A percentile compares a stretch with the other conserved stretches of the same genome.
Evolutionary conservation across 2,888 invertebrate species (phyloP).

Genomic region (Cyclophora albipunctata): DNA sequence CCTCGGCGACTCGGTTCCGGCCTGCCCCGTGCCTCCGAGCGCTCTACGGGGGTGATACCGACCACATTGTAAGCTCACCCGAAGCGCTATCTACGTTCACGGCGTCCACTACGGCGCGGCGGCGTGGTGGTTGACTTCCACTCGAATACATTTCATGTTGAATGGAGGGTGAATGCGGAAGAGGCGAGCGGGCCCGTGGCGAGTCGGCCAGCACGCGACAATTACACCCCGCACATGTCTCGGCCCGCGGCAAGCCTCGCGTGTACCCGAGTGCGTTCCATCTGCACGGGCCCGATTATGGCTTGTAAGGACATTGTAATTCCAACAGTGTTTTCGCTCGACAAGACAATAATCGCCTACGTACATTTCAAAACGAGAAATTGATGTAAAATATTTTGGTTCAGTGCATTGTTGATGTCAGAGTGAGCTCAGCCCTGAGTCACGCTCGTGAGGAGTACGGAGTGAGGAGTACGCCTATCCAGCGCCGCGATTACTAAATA

Average conservation of each 20-base stretch:
- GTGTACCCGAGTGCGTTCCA: slow-evolving; percentile 23
- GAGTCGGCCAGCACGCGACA: slow-evolving; percentile 37
- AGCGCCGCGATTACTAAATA: too few relatives aligned
- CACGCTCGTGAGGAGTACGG: slow-evolving; percentile 17
- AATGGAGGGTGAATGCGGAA: slow-evolving; percentile 19
- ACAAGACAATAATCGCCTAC: slow-evolving; percentile 29
- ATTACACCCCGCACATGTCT: slow-evolving; percentile 31
- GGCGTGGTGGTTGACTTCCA: slow-evolving; percentile 7
- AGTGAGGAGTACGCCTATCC: slow-evolving; percentile 8
- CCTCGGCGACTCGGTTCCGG: not conserved
- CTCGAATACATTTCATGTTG: slow-evolving; percentile 14
- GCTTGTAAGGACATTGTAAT: slow-evolving; percentile 14
- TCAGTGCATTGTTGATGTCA: slow-evolving; percentile 38
- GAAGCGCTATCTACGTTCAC: slow-evolving; percentile 25
- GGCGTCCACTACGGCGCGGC: slow-evolving; percentile 1
- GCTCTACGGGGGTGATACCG: slow-evolving; percentile 52
- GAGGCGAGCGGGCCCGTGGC: slow-evolving; percentile 17
- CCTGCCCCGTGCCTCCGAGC: slow-evolving; percentile 31
- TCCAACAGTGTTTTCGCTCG: slow-evolving; percentile 22
- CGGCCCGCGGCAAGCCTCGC: slow-evolving; percentile 35
- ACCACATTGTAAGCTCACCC: slow-evolving; percentile 50
- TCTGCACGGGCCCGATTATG: slow-evolving; percentile 6
- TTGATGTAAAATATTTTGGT: slow-evolving; percentile 28
- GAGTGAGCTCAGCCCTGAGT: slow-evolving; percentile 44
- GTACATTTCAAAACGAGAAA: slow-evolving; percentile 26